phyloP scores from a whole-genome alignment of 2,888 invertebrate genomes.

The Leptothorax acervorum region DNA sequence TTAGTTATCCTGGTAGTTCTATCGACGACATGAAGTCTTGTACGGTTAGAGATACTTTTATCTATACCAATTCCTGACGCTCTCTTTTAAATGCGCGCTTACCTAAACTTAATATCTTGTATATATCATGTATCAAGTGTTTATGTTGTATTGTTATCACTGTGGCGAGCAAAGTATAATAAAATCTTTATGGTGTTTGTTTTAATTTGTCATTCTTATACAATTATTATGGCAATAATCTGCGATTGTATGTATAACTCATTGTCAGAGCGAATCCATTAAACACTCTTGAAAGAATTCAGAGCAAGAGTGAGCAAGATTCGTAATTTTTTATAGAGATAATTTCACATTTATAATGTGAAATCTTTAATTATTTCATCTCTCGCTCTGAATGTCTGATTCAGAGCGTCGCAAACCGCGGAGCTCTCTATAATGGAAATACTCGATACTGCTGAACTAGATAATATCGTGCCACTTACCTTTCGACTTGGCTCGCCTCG shows the following conservation, averaged over 20 bases:
- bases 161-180: neutral
- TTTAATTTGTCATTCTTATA: neutral
- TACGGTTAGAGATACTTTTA: neutral
- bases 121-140: neutral
- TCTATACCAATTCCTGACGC: neutral
- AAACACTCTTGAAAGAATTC: neutral
- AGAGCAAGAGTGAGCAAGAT: neutral
- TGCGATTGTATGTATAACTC: neutral
- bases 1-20: neutral
- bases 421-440: neutral
- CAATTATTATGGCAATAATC: neutral
- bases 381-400: neutral
- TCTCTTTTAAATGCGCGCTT: neutral
- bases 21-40: neutral
- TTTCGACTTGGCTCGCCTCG: conserved; percentile 82
- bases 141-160: neutral
- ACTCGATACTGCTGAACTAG: neutral
- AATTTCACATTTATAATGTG: neutral
- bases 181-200: neutral
- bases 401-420: neutral
- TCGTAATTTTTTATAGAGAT: neutral
- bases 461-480: conserved; percentile 73
- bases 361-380: neutral
- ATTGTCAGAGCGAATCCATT: neutral
- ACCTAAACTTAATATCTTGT: neutral